Percentiles rank a stretch among this genome's conserved stretches.
Conservation (phyloP, 2,888 invertebrate genomes). For the Microctonus hyperodae region DNA sequence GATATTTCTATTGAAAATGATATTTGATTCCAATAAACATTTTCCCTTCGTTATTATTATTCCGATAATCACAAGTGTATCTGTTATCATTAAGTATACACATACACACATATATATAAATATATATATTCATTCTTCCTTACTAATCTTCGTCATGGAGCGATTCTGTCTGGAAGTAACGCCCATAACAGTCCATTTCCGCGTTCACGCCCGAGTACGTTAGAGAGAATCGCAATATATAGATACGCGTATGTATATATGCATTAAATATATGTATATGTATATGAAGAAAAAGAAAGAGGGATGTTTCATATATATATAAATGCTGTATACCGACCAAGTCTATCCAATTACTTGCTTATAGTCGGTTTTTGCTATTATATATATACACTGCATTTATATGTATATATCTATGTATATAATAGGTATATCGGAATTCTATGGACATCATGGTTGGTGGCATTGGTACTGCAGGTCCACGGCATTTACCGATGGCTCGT, state of each 20-base stretch:
- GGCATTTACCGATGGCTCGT: constrained; percentile 31
- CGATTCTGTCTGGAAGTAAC: constrained; percentile 37
- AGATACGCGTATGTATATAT: too few relatives aligned
- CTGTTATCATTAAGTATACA: not conserved
- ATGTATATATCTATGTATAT: constrained; percentile 16
- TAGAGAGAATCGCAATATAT: constrained; percentile 35
- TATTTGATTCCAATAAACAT: too few relatives aligned
- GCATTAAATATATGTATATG: not conserved
- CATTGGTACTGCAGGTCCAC: constrained; percentile 32
- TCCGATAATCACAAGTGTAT: constrained; percentile 16
- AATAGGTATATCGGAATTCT: not conserved
- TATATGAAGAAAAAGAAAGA: not conserved
- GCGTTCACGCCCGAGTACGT: constrained; percentile 47
- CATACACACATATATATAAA: not conserved
- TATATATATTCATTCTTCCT: constrained; percentile 9
- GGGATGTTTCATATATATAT: not conserved
- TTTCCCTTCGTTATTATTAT: not conserved
- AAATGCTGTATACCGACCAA: constrained; percentile 3
- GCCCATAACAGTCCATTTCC: constrained; percentile 44
- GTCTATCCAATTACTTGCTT: constrained; percentile 30
- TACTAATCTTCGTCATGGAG: constrained; percentile 28
- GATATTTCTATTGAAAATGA: too few relatives aligned
- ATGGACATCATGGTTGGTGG: constrained; percentile 28
- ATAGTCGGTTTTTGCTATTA: constrained; percentile 1
- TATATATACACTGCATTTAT: too few relatives aligned